Conservation (phyloP, 2,113 vertebrate genomes). For the cat (Felis catus) region F.catus_Fca126_mat1.0 CM031414.1:15784501-15785000, state of each 20-base stretch:
- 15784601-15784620: background rate
- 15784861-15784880: background rate
- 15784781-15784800: background rate
- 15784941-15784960: background rate
- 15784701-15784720: background rate
- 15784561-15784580: background rate
- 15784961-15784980: background rate
- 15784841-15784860: background rate
- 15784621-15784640: background rate
- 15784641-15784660: background rate
- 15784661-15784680: background rate
- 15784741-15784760: background rate
- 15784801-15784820: background rate
- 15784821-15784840: background rate
- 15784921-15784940: background rate
- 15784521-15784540: conserved; percentile 31
- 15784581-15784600: background rate
- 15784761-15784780: background rate
- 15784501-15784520: conserved; percentile 92
- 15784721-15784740: background rate
- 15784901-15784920: background rate
- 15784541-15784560: background rate
- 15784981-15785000: background rate
- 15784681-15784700: background rate
- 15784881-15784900: background rate